Evolutionary conservation across 2,113 vertebrate species (phyloP), one percentile per base, ranked within the genome.

Genomic region (Gallinago media): DNA sequence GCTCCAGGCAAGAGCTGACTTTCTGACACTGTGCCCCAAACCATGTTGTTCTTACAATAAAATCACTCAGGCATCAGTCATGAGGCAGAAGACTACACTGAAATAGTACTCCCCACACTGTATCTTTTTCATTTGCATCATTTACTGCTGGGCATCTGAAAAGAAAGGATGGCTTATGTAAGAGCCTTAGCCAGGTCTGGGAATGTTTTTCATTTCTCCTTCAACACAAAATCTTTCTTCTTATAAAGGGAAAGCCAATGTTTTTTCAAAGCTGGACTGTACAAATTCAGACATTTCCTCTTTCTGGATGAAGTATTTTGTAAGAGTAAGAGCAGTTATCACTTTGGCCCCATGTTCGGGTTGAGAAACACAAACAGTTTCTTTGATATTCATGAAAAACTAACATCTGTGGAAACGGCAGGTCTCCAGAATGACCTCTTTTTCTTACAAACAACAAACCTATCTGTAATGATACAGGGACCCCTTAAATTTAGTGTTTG

Each of bases 41-140:
- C 90, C 70, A 94, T 85, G 94, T 93, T 96, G 91, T 94, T 90
- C 83, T 94, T 91, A 95, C 88, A 97, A 97, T 89, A 96, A 96
- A 97, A 95, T 82, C 93, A 97, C 94, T 96, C 88, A 97, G 88
- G 86, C 93, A 92, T 96, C 84, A 92, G 92, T 94, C 1, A 0
- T 50, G 79, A 89, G 75, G 93, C 95, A 11, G 95, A 96, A 96
- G 90, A 89, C 55, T 92, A 81, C 88, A 79, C 79, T 92, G 94
- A 96, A 94, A 95, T 92, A 94, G 72, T 71, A 79, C 72, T 96
- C 77, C 68, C 77, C 68, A 67, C 46, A 91, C 93, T 88, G 58
- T 90, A 89, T 93, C 82, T 89, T 95, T 96, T 92, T 94, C 89
- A 84, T 89, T 92, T 95, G 74, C 93, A 95, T 94, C 96, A 79